phyloP scores from a whole-genome alignment of 2,888 invertebrate genomes.

The Ophion ellenae region DNA sequence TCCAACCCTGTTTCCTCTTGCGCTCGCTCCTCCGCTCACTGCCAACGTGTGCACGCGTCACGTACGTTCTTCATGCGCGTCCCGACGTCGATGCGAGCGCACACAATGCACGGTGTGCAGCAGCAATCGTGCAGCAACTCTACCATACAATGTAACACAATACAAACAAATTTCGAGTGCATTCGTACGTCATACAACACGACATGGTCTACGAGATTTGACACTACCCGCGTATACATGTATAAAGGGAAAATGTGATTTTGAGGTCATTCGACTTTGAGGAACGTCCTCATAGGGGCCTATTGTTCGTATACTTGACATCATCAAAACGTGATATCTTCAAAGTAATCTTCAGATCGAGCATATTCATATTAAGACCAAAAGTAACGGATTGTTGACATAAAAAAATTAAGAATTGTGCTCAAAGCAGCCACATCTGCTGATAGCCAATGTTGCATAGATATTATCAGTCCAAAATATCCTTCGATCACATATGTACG shows the following conservation, averaged over 20 bases:
- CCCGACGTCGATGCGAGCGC: constrained; percentile 50
- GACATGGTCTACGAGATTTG: neutral
- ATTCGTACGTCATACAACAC: constrained; percentile 24
- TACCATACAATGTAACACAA: constrained; percentile 56
- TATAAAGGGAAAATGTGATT: neutral
- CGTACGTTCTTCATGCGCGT: constrained; percentile 65
- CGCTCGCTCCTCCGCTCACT: neutral
- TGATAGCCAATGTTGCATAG: no score
- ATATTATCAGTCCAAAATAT: no score
- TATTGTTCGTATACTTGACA: neutral
- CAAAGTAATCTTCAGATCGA: neutral
- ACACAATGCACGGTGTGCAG: constrained; percentile 34
- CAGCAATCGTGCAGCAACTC: constrained; percentile 44
- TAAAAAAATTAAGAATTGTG: no score
- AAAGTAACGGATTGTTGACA: no score
- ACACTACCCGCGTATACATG: neutral
- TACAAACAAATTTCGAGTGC: constrained; percentile 59
- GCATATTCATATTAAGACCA: no score
- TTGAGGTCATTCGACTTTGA: neutral
- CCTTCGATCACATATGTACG: no score
- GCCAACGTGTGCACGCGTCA: constrained; percentile 9
- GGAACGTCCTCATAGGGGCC: neutral
- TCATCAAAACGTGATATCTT: neutral
- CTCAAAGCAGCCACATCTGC: no score
- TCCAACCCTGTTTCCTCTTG: constrained; percentile 19